Base-by-base conservation (phyloP, 2,888 invertebrate species). In the Craniophora ligustri region DNA sequence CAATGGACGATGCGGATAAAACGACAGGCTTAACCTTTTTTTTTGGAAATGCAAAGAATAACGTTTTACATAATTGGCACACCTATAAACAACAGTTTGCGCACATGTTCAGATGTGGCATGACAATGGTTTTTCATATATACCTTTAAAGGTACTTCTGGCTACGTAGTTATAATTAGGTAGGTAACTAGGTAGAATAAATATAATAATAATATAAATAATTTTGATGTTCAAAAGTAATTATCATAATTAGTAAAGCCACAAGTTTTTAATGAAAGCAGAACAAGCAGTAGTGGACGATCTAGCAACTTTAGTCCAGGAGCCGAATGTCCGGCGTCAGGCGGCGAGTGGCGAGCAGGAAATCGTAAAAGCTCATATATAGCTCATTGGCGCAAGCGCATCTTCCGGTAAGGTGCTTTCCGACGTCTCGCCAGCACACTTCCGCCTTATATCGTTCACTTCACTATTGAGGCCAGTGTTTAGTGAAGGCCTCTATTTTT, bases 351-450 rank as follows among this genome's bases (percentile, higher is more conserved):
- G 77, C 86, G 81, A 81, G 82, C 89, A 89, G 92, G 93, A 92
- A 92, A 89, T 90, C 88, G 86, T 92, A 91, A 92, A 91, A 87
- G 88, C 88, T 84, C 90, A 90, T 88, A 86, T 87, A 87, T 87
- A 90, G 84, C 85, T 73, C 79, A 77, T 64, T 72, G 81, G 74
- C 80, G 82, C 82, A 77, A 69, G 84, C 85, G 81, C 88, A 86
- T 90, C 92, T 90, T 92, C 91, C 91, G 90, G 89, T 81, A 79
- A 76, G 73, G 80, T 79, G 86, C 78, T 87, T 88, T 88, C 89
- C 88, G 88, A 85, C 82, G 76, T 71, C 78, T 77, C 73, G 76
- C 73, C 75, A 72, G 77, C 79, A 80, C 78, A 80, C 87, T 90
- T 90, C 89, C 91, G 87, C 78, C 83, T 86, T 75, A 75, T 79